Percentiles rank a stretch among this genome's conserved stretches.
Evolutionary conservation across 2,113 vertebrate species (phyloP).

Genomic region (Promerops cafer): DNA sequence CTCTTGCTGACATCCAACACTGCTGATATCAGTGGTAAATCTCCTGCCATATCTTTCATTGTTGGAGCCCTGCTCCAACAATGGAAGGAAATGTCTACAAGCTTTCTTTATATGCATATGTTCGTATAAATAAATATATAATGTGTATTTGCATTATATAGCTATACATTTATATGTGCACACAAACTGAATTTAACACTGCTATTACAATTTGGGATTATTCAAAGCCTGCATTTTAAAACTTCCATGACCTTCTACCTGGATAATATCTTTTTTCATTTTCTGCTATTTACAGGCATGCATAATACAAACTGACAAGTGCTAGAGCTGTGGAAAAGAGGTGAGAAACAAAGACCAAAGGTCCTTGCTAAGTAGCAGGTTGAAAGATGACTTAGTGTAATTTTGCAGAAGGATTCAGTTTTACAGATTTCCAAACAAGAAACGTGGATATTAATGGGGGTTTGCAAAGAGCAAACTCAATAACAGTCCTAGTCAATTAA

Average conservation of each 20-base stretch:
- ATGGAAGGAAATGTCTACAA: not conserved
- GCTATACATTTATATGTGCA: not conserved
- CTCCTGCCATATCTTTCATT: not conserved
- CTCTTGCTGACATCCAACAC: not conserved
- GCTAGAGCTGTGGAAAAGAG: not conserved
- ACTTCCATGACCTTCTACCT: not conserved
- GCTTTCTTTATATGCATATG: not conserved
- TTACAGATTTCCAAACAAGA: not conserved
- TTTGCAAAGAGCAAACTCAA: not conserved
- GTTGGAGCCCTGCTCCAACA: not conserved
- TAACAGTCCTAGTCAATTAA: not conserved
- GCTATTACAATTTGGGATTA: not conserved
- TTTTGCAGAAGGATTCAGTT: not conserved
- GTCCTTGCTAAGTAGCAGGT: slow-evolving; percentile 21
- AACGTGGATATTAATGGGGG: not conserved
- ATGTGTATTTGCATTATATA: not conserved
- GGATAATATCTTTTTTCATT: not conserved
- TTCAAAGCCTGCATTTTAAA: not conserved
- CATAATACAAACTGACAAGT: slow-evolving; percentile 33
- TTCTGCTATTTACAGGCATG: not conserved
- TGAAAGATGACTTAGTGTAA: not conserved
- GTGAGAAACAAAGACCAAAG: slow-evolving; percentile 18
- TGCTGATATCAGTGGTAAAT: not conserved
- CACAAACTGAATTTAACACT: not conserved
- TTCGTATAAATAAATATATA: not conserved